Evolutionary conservation across 2,797 vertebrate species (phyloP), one percentile per base, ranked within the genome.

Genomic region (Gymnopithys bicolor): DNA sequence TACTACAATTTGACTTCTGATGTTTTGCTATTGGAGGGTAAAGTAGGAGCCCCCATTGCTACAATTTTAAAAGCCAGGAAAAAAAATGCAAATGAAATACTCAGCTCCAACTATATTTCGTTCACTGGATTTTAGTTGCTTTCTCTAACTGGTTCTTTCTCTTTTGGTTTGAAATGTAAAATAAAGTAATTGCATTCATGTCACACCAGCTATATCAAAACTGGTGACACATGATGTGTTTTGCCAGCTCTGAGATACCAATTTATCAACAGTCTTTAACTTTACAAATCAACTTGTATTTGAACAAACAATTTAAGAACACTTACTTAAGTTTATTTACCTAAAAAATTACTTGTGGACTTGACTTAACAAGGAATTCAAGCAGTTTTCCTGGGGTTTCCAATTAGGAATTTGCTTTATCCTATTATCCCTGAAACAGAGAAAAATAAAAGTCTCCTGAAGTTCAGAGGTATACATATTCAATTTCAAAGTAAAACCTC

Each of bases 241-340:
- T 90, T 74, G 90, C 41, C 19, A 81, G 48, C 19, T 74, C 59
- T 83, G 60, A 19, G 27, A 49, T 18, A 74, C 33, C 30, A 73
- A 63, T 93, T 79, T 93, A 87, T 86, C 73, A 90, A 41, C 48
- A 85, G 60, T 53, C 46, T 87, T 93, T 94, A 93, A 84, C 39
- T 86, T 94, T 49, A 71, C 22, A 93, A 87, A 95, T 86, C 46
- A 86, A 17, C 48, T 68, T 67, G 51, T 53, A 56, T 82, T 91
- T 93, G 30, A 84, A 68, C 84, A 69, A 82, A 76, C 33, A 2
- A 84, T 84, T 76, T 71, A 73, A 86, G 60, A 94, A 91, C 33
- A 39, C 25, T 77, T 78, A 49, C 0, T 59, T 59, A 48, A 2
- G 17, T 70, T 87, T 90, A 79, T 90, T 92, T 84, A 73, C 41